phyloP scores from a whole-genome alignment of 2,888 invertebrate genomes.

The Beris chalybata region DNA sequence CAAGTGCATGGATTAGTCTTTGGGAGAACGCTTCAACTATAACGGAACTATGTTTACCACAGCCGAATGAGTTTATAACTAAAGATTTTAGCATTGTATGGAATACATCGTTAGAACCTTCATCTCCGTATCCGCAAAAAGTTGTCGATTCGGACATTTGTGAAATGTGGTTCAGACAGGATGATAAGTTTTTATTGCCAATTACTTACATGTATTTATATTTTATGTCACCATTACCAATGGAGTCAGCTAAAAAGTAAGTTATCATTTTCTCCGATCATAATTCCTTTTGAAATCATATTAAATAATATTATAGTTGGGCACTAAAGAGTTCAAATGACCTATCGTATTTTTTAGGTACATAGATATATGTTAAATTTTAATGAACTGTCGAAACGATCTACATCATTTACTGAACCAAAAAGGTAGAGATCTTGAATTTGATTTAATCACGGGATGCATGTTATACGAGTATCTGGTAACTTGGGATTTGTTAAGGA shows the following conservation, averaged over 20 bases:
- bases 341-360: too few species aligned
- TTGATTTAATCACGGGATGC: too few species aligned
- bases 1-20: constrained; percentile 63
- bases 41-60: constrained; percentile 67
- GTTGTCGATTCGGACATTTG: constrained; percentile 60
- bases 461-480: too few species aligned
- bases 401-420: too few species aligned
- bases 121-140: constrained; percentile 60
- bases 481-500: too few species aligned
- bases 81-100: constrained; percentile 64
- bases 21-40: constrained; percentile 65
- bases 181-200: constrained; percentile 80
- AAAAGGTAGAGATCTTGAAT: too few species aligned
- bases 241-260: constrained; percentile 68
- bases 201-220: constrained; percentile 73
- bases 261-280: constrained; percentile 42
- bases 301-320: too few species aligned
- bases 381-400: too few species aligned
- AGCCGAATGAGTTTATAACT: constrained; percentile 72
- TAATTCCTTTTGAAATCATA: neutral
- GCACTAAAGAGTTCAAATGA: too few species aligned
- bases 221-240: constrained; percentile 69
- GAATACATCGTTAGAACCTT: constrained; percentile 40
- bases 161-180: constrained; percentile 83
- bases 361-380: too few species aligned